Base-by-base conservation (phyloP, 2,888 invertebrate species). In the Rotaria macrura region DNA sequence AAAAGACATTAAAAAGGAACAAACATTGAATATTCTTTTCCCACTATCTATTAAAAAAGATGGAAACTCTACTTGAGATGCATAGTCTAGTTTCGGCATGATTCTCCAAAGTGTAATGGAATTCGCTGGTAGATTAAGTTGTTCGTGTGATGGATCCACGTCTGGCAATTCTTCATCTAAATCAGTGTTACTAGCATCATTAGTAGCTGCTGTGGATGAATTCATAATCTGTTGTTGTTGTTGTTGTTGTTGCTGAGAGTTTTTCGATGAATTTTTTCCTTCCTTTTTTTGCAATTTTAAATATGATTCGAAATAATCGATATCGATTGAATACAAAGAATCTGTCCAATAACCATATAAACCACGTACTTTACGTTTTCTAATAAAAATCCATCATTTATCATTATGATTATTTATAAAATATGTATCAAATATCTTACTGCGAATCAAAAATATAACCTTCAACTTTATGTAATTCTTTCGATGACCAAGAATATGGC, bases 271-370 rank as follows among this genome's bases (percentile, higher is more conserved):
- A 93, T 93, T 88, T 93, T 57, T 84, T 84, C 84, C 38, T 72
- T 79, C 49, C 84, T 86, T 84, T 57, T 86, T 79, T 54, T 83
- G 57, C 43, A 57, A 47, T 85, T 85, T 85, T 14, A 87, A 10
- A 87, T 87, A 34, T 90, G 90, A 87, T 89, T 91, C 54, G 87
- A 83, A 85, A 40, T 54, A 88, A 38, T 88, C 88, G n/a, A 88
- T 87, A 85, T 89, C 89, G 72, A 89, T 89, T 57, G 89, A 88
- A 87, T 89, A 92, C 85, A 92, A 85, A 55, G 90, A 90, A 54
- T 91, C 95, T 9, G 96, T 95, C 97, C 97, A 97, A 90, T 95
- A 96, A 83, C 97, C 97, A 90, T 96, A 96, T 23, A 97, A 91
- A 89, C 94, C 95, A 86, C 94, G 93, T 29, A 95, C 89, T 89